These are phyloP conservation scores for Stomatorhinus ivindoensis DNA, from an alignment of 2,113 vertebrate genomes.

Conservation along the genomic window DNA sequence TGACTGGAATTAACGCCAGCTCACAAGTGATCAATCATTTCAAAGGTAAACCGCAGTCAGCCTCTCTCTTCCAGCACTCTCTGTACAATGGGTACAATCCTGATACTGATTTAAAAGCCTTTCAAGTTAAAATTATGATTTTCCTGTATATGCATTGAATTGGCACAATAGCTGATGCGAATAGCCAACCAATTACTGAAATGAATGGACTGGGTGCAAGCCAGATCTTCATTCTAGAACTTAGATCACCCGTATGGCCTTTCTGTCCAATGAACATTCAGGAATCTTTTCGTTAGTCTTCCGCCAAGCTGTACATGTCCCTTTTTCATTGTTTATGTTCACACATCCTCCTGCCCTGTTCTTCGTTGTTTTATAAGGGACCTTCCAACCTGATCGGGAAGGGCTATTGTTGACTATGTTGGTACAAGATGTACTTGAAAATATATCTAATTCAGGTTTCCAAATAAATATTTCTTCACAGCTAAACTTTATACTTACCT, in stretches of 20 bases:
- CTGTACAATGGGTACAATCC: background rate
- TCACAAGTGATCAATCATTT: slow-evolving; percentile 1
- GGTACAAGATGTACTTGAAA: background rate
- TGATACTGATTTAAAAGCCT: background rate
- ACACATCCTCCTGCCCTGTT: background rate
- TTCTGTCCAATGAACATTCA: background rate
- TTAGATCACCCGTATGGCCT: background rate
- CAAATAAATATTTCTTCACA: background rate
- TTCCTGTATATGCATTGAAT: background rate
- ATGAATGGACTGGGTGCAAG: background rate
- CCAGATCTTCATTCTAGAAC: background rate
- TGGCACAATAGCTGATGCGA: background rate
- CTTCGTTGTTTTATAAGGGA: background rate
- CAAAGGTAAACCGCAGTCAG: background rate
- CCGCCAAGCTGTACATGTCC: background rate
- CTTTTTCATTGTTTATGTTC: background rate
- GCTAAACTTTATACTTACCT: background rate
- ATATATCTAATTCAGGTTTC: background rate
- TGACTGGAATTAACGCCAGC: background rate
- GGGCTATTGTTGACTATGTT: background rate
- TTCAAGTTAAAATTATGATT: background rate
- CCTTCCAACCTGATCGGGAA: background rate
- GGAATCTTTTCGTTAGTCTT: background rate
- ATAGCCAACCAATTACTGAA: background rate
- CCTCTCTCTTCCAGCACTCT: background rate